These are phyloP conservation scores for Zosterops japonicus DNA, from an alignment of 2,113 vertebrate species.

Conservation along the genomic window DNA sequence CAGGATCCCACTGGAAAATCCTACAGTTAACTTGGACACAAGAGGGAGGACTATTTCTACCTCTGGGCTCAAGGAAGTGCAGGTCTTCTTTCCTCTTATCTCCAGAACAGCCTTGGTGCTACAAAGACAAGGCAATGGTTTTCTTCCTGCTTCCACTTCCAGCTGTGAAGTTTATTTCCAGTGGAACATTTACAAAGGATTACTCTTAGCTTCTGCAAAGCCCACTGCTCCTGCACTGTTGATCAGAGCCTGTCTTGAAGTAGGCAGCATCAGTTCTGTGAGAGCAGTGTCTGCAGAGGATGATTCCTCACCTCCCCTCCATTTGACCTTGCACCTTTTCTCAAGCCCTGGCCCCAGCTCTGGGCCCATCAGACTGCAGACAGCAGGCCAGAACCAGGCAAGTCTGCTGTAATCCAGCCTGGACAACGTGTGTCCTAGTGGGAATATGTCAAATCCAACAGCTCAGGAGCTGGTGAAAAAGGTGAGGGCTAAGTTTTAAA, in stretches of 20 bases:
- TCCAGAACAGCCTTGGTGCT: not conserved
- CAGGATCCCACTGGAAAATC: not conserved
- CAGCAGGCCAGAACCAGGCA: not conserved
- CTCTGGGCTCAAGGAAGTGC: not conserved
- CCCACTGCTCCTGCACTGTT: rapidly evolving
- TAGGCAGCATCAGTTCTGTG: not conserved
- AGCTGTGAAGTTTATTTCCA: not conserved
- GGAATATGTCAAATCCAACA: not conserved
- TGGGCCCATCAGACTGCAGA: not conserved
- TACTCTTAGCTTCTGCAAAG: not conserved
- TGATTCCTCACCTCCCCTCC: not conserved
- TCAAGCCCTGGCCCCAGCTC: not conserved
- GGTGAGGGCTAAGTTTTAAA: not conserved
- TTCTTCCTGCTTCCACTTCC: not conserved
- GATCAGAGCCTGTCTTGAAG: not conserved
- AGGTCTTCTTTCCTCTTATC: not conserved
- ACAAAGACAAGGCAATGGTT: not conserved
- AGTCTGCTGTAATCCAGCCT: not conserved
- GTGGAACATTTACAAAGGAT: rapidly evolving
- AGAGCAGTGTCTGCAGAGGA: not conserved
- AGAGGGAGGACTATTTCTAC: not conserved
- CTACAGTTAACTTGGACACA: not conserved
- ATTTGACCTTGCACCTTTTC: not conserved
- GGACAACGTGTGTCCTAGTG: not conserved
- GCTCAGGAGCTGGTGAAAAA: not conserved